phyloP scores from a whole-genome alignment of 2,888 invertebrate species.

The Polyommatus icarus region DNA sequence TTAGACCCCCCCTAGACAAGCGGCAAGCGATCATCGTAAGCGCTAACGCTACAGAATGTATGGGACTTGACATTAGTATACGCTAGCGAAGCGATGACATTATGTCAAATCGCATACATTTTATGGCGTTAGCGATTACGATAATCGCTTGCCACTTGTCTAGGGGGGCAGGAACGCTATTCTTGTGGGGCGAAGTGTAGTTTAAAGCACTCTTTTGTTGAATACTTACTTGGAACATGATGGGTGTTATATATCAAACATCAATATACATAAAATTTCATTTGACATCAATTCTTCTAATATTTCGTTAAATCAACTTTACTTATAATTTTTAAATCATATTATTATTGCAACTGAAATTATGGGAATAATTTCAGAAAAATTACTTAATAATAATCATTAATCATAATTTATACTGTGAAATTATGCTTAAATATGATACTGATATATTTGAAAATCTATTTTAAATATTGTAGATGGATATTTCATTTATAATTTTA shows the following conservation, averaged over 20 bases:
- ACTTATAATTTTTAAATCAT: neutral
- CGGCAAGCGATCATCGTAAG: no score
- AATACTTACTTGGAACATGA: neutral
- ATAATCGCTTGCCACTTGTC: no score
- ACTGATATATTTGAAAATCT: neutral
- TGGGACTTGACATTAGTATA: no score
- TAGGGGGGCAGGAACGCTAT: no score
- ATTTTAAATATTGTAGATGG: no score
- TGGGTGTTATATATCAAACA: neutral
- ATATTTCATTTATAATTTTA: neutral
- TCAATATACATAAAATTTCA: neutral
- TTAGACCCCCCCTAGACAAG: no score
- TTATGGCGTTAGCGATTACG: no score
- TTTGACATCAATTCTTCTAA: neutral
- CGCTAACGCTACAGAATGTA: no score
- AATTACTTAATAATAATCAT: neutral
- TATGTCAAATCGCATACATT: no score
- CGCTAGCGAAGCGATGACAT: no score
- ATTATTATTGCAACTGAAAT: neutral
- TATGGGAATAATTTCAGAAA: neutral
- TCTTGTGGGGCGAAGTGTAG: no score
- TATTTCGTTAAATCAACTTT: neutral
- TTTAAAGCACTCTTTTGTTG: no score
- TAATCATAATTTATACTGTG: neutral
- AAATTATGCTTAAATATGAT: neutral